These are phyloP conservation scores for Donacobius atricapilla DNA, from an alignment of 2,113 vertebrate genomes.

Conservation along the genomic window DNA sequence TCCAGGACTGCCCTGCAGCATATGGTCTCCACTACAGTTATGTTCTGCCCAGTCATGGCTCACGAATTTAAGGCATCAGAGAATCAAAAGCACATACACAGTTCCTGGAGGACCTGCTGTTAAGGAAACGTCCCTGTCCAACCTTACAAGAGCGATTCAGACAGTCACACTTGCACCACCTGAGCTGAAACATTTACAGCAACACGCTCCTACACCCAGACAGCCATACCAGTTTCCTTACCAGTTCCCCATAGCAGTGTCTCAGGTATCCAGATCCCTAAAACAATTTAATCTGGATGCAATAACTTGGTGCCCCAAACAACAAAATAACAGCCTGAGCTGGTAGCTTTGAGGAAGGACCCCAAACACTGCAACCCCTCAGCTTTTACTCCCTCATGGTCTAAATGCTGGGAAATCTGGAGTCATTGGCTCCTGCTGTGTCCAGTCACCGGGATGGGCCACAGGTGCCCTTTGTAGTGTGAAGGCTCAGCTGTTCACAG, in stretches of 20 bases:
- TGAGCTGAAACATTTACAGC: fast-evolving
- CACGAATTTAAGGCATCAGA: neutral
- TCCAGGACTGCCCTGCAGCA: no score
- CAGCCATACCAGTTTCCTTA: neutral
- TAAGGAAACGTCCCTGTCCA: neutral
- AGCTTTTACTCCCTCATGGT: fast-evolving
- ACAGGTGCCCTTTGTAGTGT: neutral
- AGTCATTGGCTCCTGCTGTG: neutral
- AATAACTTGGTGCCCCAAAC: no score
- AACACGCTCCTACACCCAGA: neutral
- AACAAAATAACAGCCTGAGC: neutral
- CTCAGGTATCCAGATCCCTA: neutral
- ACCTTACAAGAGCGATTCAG: neutral
- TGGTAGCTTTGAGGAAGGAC: fast-evolving
- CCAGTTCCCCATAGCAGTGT: fast-evolving
- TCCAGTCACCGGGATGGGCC: no score
- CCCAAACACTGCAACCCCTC: fast-evolving
- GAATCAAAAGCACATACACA: neutral
- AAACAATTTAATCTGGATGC: neutral
- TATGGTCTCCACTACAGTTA: neutral
- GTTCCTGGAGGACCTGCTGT: neutral
- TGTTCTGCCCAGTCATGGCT: neutral
- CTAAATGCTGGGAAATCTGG: neutral
- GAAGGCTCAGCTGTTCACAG: fast-evolving
- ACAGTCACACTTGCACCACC: no score